Evolutionary conservation across 2,888 invertebrate genomes (phyloP).

Genomic region (Eristalis pertinax): DNA sequence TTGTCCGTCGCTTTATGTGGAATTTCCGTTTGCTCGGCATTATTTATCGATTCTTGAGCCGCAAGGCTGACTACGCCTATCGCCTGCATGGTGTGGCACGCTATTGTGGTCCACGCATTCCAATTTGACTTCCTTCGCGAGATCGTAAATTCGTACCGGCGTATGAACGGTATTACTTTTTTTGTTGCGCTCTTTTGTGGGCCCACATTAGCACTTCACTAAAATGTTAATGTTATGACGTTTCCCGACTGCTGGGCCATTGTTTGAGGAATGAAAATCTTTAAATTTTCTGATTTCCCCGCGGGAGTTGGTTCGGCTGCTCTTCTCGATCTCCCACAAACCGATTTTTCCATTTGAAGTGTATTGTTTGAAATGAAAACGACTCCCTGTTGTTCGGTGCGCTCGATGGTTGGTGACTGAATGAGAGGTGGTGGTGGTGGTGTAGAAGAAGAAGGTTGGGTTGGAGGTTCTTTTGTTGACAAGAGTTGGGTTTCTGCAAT

Average conservation of each 20-base stretch:
- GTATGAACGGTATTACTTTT: background rate
- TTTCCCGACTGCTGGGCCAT: constrained; percentile 3
- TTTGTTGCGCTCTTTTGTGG: background rate
- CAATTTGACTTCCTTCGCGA: background rate
- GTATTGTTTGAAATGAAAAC: background rate
- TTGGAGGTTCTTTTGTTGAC: background rate
- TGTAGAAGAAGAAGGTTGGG: no score
- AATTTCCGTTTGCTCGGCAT: background rate
- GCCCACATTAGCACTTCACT: constrained; percentile 36
- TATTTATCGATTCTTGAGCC: background rate
- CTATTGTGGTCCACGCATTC: background rate
- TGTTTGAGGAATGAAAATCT: constrained; percentile 10
- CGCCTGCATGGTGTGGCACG: background rate
- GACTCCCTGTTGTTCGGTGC: constrained; percentile 1
- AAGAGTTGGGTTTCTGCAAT: background rate
- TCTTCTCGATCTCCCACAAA: background rate
- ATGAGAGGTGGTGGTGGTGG: no score
- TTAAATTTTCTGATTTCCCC: background rate
- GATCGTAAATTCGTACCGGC: background rate
- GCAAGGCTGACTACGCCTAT: background rate
- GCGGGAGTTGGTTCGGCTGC: no score
- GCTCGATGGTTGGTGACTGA: background rate
- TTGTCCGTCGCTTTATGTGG: background rate
- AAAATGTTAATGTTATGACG: constrained; percentile 32
- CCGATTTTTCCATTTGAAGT: background rate